Evolutionary conservation across 2,888 invertebrate genomes (phyloP).

Genomic region (Acanthosepion esculentum): DNA sequence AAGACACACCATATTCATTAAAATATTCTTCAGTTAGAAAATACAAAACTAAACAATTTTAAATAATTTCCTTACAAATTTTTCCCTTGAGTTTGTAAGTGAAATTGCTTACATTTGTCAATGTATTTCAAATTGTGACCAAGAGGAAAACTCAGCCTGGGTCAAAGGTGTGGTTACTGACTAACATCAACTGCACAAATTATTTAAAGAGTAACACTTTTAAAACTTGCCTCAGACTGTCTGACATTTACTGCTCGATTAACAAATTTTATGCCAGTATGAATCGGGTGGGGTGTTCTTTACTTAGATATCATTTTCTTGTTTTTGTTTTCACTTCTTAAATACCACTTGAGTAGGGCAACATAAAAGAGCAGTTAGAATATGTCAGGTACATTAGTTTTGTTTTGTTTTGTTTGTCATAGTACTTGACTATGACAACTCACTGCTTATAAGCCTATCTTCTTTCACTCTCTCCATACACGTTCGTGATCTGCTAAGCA

Average conservation of each 20-base stretch:
- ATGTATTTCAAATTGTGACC: no score
- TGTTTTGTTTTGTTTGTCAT: background rate
- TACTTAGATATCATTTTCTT: constrained; percentile 6
- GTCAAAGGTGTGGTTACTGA: background rate
- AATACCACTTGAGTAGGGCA: background rate
- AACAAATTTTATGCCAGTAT: background rate
- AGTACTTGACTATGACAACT: background rate
- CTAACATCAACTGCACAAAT: background rate
- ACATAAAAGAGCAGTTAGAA: background rate
- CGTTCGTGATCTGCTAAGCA: background rate
- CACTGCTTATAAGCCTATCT: no score
- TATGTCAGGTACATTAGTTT: constrained; percentile 22
- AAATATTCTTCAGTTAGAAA: no score
- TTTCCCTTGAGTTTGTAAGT: no score
- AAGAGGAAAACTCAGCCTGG: no score
- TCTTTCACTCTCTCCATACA: background rate
- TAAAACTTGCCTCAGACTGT: background rate
- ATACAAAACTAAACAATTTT: no score
- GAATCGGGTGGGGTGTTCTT: background rate
- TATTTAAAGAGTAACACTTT: constrained; percentile 14
- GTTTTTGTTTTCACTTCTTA: constrained; percentile 6
- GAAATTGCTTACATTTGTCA: no score
- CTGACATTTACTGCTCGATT: constrained; percentile 9
- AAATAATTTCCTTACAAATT: no score
- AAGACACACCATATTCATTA: no score